phyloP scores from a whole-genome alignment of 2,888 invertebrate genomes.

The Tetramorium bicarinatum region DNA sequence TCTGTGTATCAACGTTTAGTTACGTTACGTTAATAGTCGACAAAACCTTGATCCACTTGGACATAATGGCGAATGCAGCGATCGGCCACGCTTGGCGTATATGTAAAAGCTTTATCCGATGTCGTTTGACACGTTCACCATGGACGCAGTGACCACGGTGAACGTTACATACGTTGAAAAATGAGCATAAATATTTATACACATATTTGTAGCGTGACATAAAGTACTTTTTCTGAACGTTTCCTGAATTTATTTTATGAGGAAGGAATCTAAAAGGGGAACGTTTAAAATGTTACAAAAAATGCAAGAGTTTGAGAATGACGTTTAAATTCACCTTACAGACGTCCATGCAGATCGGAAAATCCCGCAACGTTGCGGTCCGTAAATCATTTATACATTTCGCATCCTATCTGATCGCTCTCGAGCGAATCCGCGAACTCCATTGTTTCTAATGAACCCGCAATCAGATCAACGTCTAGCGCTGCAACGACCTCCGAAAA shows the following conservation, averaged over 20 bases:
- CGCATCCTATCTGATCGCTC: neutral
- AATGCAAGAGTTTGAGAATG: neutral
- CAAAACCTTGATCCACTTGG: slow-evolving; percentile 49
- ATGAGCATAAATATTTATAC: neutral
- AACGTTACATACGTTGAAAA: neutral
- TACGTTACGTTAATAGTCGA: slow-evolving; percentile 41
- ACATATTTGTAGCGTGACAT: neutral
- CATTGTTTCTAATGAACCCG: neutral
- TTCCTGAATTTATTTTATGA: neutral
- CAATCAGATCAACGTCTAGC: neutral
- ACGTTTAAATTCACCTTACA: neutral
- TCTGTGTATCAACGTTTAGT: slow-evolving; percentile 30
- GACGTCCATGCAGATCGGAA: neutral
- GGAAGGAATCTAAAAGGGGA: neutral
- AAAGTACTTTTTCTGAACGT: neutral
- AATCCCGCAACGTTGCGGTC: neutral
- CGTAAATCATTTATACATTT: slow-evolving; percentile 20
- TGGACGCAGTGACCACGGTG: neutral
- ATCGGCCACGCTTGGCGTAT: neutral
- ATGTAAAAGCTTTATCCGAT: slow-evolving; percentile 6
- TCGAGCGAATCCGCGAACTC: neutral
- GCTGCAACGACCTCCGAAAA: slow-evolving; percentile 35
- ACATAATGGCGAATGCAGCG: slow-evolving; percentile 33
- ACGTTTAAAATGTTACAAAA: neutral
- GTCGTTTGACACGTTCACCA: neutral